A percentile compares a stretch with the other conserved stretches of the same genome.
Conservation (phyloP, 2,888 invertebrate species). For the Sialis lutaria region DNA sequence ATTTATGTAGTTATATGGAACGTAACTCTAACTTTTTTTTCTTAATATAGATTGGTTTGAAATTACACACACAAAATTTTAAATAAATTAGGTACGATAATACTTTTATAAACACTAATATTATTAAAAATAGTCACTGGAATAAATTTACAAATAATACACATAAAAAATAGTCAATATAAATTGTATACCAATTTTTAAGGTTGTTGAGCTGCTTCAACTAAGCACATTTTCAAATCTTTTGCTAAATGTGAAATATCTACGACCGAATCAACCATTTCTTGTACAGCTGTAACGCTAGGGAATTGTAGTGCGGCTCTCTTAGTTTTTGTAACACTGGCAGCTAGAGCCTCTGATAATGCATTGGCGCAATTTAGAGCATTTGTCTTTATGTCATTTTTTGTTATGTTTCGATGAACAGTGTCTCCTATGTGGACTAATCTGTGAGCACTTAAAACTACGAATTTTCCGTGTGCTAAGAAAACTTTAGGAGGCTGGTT, state of each 20-base stretch:
- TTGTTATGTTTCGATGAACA: conserved; percentile 68
- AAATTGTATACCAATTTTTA: conserved; percentile 12
- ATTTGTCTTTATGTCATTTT: conserved; percentile 52
- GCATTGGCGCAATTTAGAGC: conserved; percentile 62
- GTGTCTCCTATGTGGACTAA: conserved; percentile 90
- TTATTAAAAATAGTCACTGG: too few species aligned
- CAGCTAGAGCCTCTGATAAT: conserved; percentile 62
- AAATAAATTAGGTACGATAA: too few species aligned
- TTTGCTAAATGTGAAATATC: conserved; percentile 71
- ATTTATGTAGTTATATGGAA: too few species aligned
- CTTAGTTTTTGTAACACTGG: conserved; percentile 76
- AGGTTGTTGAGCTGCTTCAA: conserved; percentile 43
- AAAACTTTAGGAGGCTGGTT: conserved; percentile 89
- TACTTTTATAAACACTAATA: too few species aligned
- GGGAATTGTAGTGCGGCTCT: conserved; percentile 85
- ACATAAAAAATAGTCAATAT: too few species aligned
- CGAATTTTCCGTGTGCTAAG: conserved; percentile 85
- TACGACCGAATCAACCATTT: conserved; percentile 84
- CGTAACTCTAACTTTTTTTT: too few species aligned
- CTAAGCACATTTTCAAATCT: conserved; percentile 56
- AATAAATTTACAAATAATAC: too few species aligned
- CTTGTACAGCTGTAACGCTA: conserved; percentile 74
- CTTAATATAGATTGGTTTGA: too few species aligned
- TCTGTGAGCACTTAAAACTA: conserved; percentile 84
- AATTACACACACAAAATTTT: too few species aligned